Evolutionary conservation across 1,140 invertebrate species (phyloP).

Genomic region (Dolichoris vasculosae): DNA sequence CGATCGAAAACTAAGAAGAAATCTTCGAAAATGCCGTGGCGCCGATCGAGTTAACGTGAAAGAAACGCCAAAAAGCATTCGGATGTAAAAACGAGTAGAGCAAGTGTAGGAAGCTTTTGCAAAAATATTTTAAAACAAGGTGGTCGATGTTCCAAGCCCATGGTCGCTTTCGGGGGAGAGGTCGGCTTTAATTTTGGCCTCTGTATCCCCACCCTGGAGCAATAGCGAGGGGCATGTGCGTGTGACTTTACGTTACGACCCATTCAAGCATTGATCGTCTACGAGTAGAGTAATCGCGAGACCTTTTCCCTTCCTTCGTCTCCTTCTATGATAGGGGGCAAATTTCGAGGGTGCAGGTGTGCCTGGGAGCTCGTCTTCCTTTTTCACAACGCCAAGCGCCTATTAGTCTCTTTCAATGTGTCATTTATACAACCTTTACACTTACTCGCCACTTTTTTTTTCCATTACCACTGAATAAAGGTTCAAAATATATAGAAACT

Average conservation of each 20-base stretch:
- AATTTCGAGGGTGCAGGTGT: background rate
- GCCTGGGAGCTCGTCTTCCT: no score
- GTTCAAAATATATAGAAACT: no score
- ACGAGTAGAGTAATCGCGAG: background rate
- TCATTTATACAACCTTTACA: background rate
- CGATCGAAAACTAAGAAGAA: no score
- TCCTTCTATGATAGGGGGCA: background rate
- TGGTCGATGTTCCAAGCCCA: slow-evolving; percentile 3
- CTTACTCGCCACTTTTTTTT: background rate
- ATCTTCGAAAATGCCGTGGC: no score
- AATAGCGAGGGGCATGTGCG: no score
- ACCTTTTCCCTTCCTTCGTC: no score
- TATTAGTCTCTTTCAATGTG: no score
- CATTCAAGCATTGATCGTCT: slow-evolving; percentile 74
- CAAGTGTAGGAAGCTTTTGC: background rate
- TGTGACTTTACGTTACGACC: slow-evolving; percentile 45
- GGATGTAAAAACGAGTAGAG: background rate
- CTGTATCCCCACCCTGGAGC: no score
- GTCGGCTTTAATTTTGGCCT: background rate
- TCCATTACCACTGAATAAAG: background rate
- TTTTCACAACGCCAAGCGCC: background rate
- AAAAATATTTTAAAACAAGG: slow-evolving; percentile 4
- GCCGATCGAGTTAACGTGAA: background rate
- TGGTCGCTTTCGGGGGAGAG: background rate
- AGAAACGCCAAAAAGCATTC: no score